Conservation (phyloP, 1,140 invertebrate genomes). For the Drosophila persimilis region DNA sequence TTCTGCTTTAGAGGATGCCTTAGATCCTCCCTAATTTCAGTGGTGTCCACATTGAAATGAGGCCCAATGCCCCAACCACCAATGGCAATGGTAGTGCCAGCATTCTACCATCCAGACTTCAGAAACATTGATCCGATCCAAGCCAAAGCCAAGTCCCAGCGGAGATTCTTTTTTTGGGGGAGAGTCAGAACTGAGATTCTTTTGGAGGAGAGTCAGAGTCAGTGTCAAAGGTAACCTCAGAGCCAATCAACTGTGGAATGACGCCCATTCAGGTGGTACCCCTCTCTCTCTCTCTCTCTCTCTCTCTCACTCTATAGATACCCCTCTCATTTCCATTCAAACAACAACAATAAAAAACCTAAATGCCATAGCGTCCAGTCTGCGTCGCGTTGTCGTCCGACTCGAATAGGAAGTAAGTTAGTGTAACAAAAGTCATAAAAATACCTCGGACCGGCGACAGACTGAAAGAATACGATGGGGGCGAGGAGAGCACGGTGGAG, state of each 20-base stretch:
- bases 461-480: conserved; percentile 37
- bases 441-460: conserved; percentile 53
- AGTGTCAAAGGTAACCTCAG: neutral
- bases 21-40: neutral
- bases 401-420: conserved; percentile 76
- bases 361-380: conserved; percentile 27
- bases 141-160: neutral
- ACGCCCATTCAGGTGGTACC: conserved; percentile 32
- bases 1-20: neutral
- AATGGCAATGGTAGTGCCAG: too few relatives aligned
- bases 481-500: conserved; percentile 1
- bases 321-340: conserved; percentile 6
- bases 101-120: too few relatives aligned
- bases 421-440: conserved; percentile 79
- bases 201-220: too few relatives aligned
- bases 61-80: too few relatives aligned
- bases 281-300: neutral
- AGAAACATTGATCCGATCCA: neutral
- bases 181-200: too few relatives aligned
- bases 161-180: too few relatives aligned
- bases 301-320: neutral
- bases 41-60: neutral
- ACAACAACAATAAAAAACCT: conserved; percentile 14
- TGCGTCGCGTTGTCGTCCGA: conserved; percentile 8
- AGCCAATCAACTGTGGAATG: conserved; percentile 38